A percentile compares a stretch with the other conserved stretches of the same genome.
Evolutionary conservation across 2,113 vertebrate genomes (phyloP).

Genomic region (Psephotus haematonotus): DNA sequence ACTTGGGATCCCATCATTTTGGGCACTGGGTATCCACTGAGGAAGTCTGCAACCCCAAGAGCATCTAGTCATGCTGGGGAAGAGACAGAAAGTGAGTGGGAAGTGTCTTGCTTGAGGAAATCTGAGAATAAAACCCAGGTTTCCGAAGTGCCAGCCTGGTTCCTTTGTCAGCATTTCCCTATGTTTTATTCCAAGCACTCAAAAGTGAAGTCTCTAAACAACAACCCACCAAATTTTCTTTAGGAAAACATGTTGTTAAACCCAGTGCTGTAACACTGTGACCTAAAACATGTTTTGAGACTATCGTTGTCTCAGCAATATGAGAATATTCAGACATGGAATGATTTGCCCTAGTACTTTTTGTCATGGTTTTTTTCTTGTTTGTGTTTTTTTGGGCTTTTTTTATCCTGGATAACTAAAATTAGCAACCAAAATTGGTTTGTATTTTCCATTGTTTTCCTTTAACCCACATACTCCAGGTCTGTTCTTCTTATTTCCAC

Average conservation of each 20-base stretch:
- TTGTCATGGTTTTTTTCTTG: rapidly evolving
- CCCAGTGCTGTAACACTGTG: not conserved
- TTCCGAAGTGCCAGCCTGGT: not conserved
- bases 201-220: not conserved
- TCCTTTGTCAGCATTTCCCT: not conserved
- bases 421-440: not conserved
- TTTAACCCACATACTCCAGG: not conserved
- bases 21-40: not conserved
- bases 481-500: not conserved
- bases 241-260: not conserved
- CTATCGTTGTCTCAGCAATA: not conserved
- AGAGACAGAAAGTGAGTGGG: not conserved
- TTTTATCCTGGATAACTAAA: not conserved
- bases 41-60: not conserved
- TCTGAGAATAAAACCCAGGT: not conserved
- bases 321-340: not conserved
- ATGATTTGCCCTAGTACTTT: not conserved
- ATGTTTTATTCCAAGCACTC: not conserved
- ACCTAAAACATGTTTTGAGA: not conserved
- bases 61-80: not conserved
- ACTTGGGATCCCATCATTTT: rapidly evolving
- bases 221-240: not conserved
- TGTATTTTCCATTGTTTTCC: not conserved
- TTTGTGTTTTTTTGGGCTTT: not conserved
- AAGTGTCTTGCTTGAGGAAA: not conserved